phyloP scores from a whole-genome alignment of 2,797 vertebrate species.

The Triplophysa yarkandensis region DNA sequence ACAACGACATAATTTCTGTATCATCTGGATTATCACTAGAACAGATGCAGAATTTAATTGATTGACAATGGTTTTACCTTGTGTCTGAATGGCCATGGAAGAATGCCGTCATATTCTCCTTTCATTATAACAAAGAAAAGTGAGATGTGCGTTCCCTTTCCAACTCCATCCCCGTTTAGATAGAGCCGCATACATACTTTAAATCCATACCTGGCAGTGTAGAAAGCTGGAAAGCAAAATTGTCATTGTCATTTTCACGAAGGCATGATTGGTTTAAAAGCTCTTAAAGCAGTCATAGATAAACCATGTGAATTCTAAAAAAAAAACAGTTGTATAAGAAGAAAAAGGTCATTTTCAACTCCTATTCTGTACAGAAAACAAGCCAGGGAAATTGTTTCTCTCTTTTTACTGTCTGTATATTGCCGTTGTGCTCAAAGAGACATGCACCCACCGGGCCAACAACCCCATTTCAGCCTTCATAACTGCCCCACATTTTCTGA shows the following conservation, averaged over 20 bases:
- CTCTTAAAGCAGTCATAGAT: slow-evolving; percentile 21
- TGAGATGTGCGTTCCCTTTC: slow-evolving; percentile 81
- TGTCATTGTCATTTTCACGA: slow-evolving; percentile 5
- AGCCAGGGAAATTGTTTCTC: slow-evolving; percentile 18
- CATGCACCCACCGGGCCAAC: slow-evolving; percentile 13
- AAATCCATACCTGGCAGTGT: slow-evolving; percentile 82
- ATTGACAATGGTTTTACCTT: slow-evolving; percentile 71
- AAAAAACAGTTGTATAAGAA: slow-evolving; percentile 12
- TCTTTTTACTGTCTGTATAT: neutral
- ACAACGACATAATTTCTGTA: too few species aligned
- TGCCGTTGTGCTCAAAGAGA: slow-evolving; percentile 1
- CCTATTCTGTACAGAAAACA: slow-evolving; percentile 22
- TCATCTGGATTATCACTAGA: too few species aligned
- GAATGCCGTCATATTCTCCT: slow-evolving; percentile 81
- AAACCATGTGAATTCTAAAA: neutral
- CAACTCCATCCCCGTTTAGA: slow-evolving; percentile 80
- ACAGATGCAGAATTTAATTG: neutral
- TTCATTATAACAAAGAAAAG: slow-evolving; percentile 85
- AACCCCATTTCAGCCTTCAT: slow-evolving; percentile 10
- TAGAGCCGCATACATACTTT: slow-evolving; percentile 83
- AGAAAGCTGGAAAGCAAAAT: slow-evolving; percentile 76
- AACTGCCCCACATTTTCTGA: slow-evolving; percentile 4
- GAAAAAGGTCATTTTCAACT: slow-evolving; percentile 16
- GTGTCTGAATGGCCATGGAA: slow-evolving; percentile 83
- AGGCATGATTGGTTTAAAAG: slow-evolving; percentile 17